These are phyloP conservation scores for Florisuga fusca DNA, from an alignment of 2,797 vertebrate genomes.

Conservation along the genomic window DNA sequence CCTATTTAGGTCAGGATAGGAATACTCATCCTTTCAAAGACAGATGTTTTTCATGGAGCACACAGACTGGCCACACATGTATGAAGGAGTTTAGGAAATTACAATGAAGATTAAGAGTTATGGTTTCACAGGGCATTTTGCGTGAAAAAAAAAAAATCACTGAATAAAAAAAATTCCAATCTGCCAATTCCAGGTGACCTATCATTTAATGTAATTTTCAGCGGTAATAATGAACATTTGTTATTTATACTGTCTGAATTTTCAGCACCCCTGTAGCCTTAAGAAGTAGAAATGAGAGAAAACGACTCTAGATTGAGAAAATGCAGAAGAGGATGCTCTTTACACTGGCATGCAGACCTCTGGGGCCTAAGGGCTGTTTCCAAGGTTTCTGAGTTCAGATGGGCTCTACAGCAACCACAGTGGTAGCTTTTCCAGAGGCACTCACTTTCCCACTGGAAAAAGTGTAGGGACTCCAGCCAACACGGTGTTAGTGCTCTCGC, in stretches of 20 bases:
- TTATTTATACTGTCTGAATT: constrained; percentile 30
- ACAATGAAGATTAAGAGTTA: background rate
- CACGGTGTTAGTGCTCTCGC: background rate
- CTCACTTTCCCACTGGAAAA: background rate
- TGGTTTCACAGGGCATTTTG: background rate
- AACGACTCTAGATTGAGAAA: background rate
- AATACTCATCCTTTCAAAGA: background rate
- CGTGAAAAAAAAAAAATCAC: background rate
- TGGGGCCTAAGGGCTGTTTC: accelerated
- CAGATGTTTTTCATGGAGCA: background rate
- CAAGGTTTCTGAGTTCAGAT: background rate
- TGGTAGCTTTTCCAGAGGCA: background rate
- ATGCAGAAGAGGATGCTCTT: background rate
- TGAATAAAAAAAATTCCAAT: background rate
- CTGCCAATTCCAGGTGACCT: background rate
- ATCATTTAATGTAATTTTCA: background rate
- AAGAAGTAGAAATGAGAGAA: background rate
- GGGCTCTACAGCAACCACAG: background rate
- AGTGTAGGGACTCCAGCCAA: accelerated
- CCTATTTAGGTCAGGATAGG: background rate
- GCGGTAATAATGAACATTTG: background rate
- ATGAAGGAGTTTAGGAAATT: background rate
- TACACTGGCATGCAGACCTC: background rate
- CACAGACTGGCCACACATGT: background rate
- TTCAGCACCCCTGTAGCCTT: background rate